Percentiles rank a stretch among this genome's conserved stretches.
These are phyloP conservation scores for Orthosia gothica DNA, from an alignment of 2,888 invertebrate genomes.

Conservation along the genomic window DNA sequence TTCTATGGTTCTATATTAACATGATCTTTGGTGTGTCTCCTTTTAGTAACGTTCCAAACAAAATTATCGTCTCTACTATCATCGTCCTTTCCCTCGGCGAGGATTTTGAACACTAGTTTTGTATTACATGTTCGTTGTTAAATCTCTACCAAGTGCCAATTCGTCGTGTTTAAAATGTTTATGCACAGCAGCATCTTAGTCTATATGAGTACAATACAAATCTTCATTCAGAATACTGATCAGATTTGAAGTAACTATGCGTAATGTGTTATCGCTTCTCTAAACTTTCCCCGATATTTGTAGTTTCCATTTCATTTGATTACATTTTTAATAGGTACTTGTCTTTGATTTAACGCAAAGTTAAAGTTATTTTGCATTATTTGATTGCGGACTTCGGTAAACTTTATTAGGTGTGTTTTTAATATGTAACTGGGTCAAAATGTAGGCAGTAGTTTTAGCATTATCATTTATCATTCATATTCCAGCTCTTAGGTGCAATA, in stretches of 20 bases:
- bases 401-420: conserved; percentile 29
- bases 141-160: conserved; percentile 29
- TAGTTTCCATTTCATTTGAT: conserved; percentile 57
- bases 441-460: conserved; percentile 44
- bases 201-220: conserved; percentile 63
- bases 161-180: conserved; percentile 22
- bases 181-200: conserved; percentile 38
- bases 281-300: conserved; percentile 71
- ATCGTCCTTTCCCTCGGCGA: background rate
- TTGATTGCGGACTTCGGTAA: conserved; percentile 18
- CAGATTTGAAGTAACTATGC: conserved; percentile 31
- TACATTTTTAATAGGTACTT: background rate
- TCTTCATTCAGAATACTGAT: conserved; percentile 70
- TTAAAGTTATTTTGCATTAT: conserved; percentile 20
- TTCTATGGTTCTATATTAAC: background rate
- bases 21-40: background rate
- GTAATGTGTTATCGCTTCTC: conserved; percentile 62
- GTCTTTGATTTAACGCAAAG: background rate
- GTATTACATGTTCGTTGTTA: background rate
- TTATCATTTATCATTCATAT: conserved; percentile 54
- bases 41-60: background rate
- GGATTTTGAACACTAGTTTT: no score
- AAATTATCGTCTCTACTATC: background rate
- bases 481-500: conserved; percentile 32
- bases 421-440: conserved; percentile 62